Evolutionary conservation across 2,797 vertebrate species (phyloP).

Genomic region (Synaphobranchus kaupii): DNA sequence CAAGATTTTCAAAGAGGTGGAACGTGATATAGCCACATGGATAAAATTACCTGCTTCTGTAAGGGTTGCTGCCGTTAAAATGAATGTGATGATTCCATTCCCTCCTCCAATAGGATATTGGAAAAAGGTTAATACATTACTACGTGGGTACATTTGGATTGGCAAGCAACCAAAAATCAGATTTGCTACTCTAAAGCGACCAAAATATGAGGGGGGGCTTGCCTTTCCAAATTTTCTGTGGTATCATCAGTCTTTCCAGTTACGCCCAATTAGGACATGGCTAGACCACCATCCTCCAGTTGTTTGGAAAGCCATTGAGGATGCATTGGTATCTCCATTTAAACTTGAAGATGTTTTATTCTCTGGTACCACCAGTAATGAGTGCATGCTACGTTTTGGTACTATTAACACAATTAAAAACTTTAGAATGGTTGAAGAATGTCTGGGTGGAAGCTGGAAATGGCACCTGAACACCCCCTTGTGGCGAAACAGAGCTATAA

Average conservation of each 20-base stretch:
- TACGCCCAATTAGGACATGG: conserved; percentile 7
- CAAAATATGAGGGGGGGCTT: not conserved
- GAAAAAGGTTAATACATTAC: not conserved
- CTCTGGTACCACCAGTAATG: conserved; percentile 5
- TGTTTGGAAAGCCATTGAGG: conserved; percentile 13
- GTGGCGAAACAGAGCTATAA: not conserved
- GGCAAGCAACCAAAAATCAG: not conserved
- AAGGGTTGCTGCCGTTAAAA: not conserved
- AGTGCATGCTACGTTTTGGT: conserved; percentile 19
- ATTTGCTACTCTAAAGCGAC: not conserved
- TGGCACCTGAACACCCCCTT: not conserved
- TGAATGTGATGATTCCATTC: not conserved
- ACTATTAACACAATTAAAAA: conserved; percentile 4
- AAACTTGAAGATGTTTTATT: not conserved
- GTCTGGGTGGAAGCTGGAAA: conserved; percentile 8
- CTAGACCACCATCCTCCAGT: not conserved
- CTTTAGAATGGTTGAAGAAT: not conserved
- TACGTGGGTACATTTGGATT: not conserved
- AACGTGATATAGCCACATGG: not conserved
- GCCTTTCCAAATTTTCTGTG: not conserved
- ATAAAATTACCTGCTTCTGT: not conserved
- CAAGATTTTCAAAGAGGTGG: not conserved
- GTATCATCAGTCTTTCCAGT: conserved; percentile 6
- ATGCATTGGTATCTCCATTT: conserved; percentile 3
- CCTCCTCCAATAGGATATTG: not conserved